Evolutionary conservation across 1,140 invertebrate genomes (phyloP).

Genomic region (Listronotus oregonensis): DNA sequence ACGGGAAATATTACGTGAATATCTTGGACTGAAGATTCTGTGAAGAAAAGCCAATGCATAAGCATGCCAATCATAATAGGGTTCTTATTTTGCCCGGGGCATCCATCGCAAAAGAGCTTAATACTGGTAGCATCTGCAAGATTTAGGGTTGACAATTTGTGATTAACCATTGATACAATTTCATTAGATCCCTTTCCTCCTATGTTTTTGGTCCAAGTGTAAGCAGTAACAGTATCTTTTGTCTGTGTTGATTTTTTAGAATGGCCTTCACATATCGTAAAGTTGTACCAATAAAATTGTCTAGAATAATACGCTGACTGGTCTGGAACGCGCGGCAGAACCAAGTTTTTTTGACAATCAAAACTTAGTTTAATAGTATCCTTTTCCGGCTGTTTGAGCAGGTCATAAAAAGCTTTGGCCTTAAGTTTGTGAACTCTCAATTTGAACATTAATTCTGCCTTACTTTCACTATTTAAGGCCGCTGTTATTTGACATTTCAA

Average conservation of each 20-base stretch:
- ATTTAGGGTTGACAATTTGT: too few relatives aligned
- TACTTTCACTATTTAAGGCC: not conserved
- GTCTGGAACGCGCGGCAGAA: too few relatives aligned
- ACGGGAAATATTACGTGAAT: slow-evolving; percentile 10
- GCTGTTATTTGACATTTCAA: slow-evolving; percentile 5
- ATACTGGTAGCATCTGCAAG: too few relatives aligned
- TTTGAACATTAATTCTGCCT: slow-evolving; percentile 7
- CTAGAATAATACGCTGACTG: too few relatives aligned
- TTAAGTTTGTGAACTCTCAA: slow-evolving; percentile 13
- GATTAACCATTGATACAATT: too few relatives aligned
- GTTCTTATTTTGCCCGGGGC: slow-evolving; percentile 4
- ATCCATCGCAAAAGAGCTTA: slow-evolving; percentile 15
- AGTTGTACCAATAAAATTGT: too few relatives aligned
- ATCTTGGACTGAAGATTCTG: slow-evolving; percentile 9
- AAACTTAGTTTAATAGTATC: not conserved
- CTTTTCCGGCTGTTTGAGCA: not conserved
- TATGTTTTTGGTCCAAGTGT: slow-evolving; percentile 9
- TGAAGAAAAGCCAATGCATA: too few relatives aligned
- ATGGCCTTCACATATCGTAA: too few relatives aligned
- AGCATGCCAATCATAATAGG: too few relatives aligned
- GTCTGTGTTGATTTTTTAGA: too few relatives aligned
- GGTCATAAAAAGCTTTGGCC: slow-evolving; percentile 9
- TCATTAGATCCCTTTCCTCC: not conserved
- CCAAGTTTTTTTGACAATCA: too few relatives aligned
- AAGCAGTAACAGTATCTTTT: slow-evolving; percentile 9